Percentiles rank a stretch among this genome's conserved stretches.
Conservation (phyloP, 2,113 vertebrate genomes). For the Macrotus californicus region DNA sequence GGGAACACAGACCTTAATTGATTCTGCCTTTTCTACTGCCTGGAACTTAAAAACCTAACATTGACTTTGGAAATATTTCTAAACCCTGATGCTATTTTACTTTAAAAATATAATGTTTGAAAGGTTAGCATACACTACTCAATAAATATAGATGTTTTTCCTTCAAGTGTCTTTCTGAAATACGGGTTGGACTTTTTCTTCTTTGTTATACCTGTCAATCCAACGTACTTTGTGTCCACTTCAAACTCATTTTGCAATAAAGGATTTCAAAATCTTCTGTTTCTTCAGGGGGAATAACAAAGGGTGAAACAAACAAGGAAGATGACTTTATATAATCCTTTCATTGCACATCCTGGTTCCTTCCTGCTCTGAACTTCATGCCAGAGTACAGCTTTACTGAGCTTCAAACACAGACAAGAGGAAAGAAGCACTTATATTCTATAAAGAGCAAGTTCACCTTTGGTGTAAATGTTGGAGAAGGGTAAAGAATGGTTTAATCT, state of each 20-base stretch:
- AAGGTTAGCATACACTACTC: constrained; percentile 13
- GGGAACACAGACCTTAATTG: background rate
- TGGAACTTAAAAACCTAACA: constrained; percentile 24
- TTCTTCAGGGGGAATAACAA: constrained; percentile 33
- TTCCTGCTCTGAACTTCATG: constrained; percentile 25
- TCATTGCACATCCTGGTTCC: constrained; percentile 33
- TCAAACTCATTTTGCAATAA: constrained; percentile 63
- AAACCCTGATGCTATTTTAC: background rate
- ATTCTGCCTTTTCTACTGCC: background rate
- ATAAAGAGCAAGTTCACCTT: constrained; percentile 26
- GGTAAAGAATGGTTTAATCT: constrained; percentile 34
- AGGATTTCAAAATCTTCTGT: constrained; percentile 53
- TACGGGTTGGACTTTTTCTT: background rate
- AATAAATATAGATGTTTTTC: constrained; percentile 1
- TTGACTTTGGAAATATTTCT: constrained; percentile 43
- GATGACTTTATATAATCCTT: constrained; percentile 46
- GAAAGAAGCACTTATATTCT: constrained; percentile 23
- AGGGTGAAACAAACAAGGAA: constrained; percentile 53
- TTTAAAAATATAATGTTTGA: constrained; percentile 44
- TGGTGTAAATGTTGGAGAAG: constrained; percentile 10
- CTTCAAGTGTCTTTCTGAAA: constrained; percentile 30
- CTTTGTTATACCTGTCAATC: constrained; percentile 45
- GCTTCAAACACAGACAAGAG: constrained; percentile 3
- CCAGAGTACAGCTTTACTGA: background rate
- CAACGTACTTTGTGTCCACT: constrained; percentile 47